Percentiles rank a stretch among this genome's conserved stretches.
Evolutionary conservation across 2,113 vertebrate genomes (phyloP).

Genomic region (Alethe castanea): DNA sequence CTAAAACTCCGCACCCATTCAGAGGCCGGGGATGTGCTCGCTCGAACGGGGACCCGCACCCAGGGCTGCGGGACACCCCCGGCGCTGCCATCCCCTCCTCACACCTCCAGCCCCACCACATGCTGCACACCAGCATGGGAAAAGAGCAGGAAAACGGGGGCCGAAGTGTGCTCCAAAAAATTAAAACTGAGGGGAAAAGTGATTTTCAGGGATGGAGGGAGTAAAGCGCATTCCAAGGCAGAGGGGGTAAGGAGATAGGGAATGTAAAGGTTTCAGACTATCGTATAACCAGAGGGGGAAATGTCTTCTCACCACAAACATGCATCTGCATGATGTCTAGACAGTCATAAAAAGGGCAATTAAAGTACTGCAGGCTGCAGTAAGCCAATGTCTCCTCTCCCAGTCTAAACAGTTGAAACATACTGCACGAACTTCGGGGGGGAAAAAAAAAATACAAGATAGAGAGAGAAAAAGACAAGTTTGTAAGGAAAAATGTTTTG

Average conservation of each 20-base stretch:
- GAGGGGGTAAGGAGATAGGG: conserved; percentile 54
- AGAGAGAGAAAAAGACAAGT: not conserved
- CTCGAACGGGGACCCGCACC: not conserved
- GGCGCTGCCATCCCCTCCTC: not conserved
- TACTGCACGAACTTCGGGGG: not conserved
- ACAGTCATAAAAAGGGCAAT: conserved; percentile 79
- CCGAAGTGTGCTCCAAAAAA: not conserved
- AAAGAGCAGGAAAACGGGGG: not conserved
- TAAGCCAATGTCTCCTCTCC: conserved; percentile 62
- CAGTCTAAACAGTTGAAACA: conserved; percentile 56
- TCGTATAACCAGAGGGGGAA: conserved; percentile 66
- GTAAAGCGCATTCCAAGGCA: not conserved
- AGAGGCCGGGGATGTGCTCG: not conserved
- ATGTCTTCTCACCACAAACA: conserved; percentile 68
- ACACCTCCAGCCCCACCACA: not conserved
- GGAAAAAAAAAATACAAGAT: not conserved
- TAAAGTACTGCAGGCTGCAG: conserved; percentile 67
- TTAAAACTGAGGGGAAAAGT: not conserved
- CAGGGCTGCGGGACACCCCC: not conserved
- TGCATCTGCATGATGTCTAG: conserved; percentile 80
- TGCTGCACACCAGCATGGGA: not conserved
- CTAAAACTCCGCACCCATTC: conserved; percentile 46
- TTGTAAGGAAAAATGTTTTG: conserved; percentile 55
- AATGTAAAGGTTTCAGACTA: conserved; percentile 62
- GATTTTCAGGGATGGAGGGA: not conserved